Conservation (phyloP, 2,113 vertebrate genomes). For the Sturnus vulgaris region DNA sequence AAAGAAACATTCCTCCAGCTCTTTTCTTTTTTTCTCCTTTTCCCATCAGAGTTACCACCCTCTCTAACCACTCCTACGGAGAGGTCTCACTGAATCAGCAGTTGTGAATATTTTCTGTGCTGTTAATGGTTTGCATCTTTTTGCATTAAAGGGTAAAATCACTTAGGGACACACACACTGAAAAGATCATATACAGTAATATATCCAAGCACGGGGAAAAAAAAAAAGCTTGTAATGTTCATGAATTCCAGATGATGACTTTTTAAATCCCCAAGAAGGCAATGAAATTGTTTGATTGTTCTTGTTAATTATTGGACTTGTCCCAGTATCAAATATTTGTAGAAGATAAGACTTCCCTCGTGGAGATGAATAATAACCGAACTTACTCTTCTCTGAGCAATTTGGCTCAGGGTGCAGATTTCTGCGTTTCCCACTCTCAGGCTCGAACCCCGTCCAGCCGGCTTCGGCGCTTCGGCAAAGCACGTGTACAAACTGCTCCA, state of each 20-base stretch:
- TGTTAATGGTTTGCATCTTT: slow-evolving; percentile 51
- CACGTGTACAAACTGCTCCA: slow-evolving; percentile 46
- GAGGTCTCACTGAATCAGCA: slow-evolving; percentile 30
- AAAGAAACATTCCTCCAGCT: background rate
- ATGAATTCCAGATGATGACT: slow-evolving; percentile 68
- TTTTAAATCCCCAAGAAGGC: slow-evolving; percentile 58
- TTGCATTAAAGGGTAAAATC: slow-evolving; percentile 48
- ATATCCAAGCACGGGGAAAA: background rate
- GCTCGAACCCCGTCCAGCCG: background rate
- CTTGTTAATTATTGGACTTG: slow-evolving; percentile 72
- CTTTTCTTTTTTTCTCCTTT: background rate
- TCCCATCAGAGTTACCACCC: background rate
- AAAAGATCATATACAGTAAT: slow-evolving; percentile 11
- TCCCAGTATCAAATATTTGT: slow-evolving; percentile 73
- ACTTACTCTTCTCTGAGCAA: slow-evolving; percentile 48
- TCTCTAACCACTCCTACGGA: background rate
- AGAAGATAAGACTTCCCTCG: slow-evolving; percentile 68
- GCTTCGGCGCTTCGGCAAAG: slow-evolving; percentile 26
- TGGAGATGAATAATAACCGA: slow-evolving; percentile 68
- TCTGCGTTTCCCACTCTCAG: slow-evolving; percentile 54
- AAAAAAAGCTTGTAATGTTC: slow-evolving; percentile 20
- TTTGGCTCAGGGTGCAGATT: slow-evolving; percentile 39
- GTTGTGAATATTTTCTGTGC: slow-evolving; percentile 25
- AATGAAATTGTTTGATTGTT: slow-evolving; percentile 71
- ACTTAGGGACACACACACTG: slow-evolving; percentile 20